A percentile compares a stretch with the other conserved stretches of the same genome.
phyloP scores from a whole-genome alignment of 1,140 invertebrate genomes.

The Cydia strobilella region DNA sequence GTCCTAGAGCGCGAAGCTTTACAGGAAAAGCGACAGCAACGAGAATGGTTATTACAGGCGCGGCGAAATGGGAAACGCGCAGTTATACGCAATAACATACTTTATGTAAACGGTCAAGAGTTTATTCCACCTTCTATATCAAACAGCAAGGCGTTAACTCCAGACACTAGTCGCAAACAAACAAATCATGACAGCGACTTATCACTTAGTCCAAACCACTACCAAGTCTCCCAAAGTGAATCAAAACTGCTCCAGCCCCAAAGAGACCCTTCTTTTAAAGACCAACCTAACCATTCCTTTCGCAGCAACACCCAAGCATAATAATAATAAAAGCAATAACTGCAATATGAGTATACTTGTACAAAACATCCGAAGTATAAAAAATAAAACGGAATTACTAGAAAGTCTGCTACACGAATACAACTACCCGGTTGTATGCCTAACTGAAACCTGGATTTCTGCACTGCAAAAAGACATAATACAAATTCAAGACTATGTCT shows the following conservation, averaged over 20 bases:
- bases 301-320: background rate
- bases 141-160: too few species aligned
- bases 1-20: background rate
- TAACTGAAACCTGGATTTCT: constrained; percentile 21
- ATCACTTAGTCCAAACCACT: too few species aligned
- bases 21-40: background rate
- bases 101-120: background rate
- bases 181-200: too few species aligned
- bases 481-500: background rate
- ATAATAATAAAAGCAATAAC: background rate
- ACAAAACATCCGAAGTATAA: constrained; percentile 22
- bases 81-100: background rate
- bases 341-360: background rate
- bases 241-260: too few species aligned
- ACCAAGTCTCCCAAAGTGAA: too few species aligned
- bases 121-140: too few species aligned
- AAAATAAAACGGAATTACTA: constrained; percentile 12
- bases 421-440: background rate
- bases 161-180: too few species aligned
- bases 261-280: background rate
- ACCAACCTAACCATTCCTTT: background rate
- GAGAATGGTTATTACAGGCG: background rate
- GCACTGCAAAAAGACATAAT: background rate
- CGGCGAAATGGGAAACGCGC: background rate
- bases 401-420: constrained; percentile 1